phyloP scores from a whole-genome alignment of 2,888 invertebrate species.

The Lasioglossum lativentre region DNA sequence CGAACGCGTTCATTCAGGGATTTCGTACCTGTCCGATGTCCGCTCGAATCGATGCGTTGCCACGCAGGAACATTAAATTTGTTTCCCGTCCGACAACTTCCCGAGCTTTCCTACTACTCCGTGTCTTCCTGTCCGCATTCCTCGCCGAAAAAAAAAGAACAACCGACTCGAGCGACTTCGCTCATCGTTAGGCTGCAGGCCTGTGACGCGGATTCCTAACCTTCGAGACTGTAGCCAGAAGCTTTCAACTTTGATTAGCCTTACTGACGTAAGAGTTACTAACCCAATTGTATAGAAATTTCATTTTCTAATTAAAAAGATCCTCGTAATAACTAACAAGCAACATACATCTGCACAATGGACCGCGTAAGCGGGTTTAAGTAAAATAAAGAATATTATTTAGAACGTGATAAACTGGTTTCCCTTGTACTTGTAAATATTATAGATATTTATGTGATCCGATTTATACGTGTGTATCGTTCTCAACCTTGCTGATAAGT shows the following conservation, averaged over 20 bases:
- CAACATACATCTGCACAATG: not conserved
- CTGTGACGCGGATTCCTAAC: not conserved
- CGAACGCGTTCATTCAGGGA: slow-evolving; percentile 28
- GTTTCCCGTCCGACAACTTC: slow-evolving; percentile 4
- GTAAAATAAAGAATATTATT: not conserved
- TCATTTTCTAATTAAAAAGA: no score
- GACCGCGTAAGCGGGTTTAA: not conserved
- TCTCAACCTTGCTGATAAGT: not conserved
- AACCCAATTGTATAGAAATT: no score
- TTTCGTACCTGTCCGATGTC: not conserved
- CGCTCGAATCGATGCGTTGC: slow-evolving; percentile 35
- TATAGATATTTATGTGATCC: not conserved
- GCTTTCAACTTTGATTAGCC: no score
- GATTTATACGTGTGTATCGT: not conserved
- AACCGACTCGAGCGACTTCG: not conserved
- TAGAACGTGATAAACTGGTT: not conserved
- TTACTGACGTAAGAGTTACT: no score
- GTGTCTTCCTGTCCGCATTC: not conserved
- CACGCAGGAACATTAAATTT: not conserved
- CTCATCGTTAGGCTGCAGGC: not conserved
- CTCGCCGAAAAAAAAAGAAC: slow-evolving; percentile 6
- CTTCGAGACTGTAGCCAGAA: no score
- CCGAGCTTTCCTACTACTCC: not conserved
- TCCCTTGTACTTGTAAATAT: not conserved
- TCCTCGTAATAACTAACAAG: no score